These are phyloP conservation scores for Antedon mediterranea DNA, from an alignment of 53 echinoderm and acorn worm species.

Conservation along the genomic window DNA sequence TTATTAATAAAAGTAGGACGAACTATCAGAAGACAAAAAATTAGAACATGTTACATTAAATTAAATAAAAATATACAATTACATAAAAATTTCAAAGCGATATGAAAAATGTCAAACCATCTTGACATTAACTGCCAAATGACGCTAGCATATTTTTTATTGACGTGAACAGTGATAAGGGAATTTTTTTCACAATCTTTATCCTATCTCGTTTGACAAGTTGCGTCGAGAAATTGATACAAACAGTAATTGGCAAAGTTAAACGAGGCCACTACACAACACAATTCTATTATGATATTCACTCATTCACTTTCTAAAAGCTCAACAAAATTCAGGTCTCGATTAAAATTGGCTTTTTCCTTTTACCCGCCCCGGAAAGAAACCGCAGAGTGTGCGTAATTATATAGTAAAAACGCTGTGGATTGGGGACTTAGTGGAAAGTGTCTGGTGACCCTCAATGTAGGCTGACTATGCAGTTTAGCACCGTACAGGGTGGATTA, in stretches of 20 bases:
- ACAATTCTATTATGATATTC: neutral
- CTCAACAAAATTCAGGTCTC: neutral
- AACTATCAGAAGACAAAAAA: too few species aligned
- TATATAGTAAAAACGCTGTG: neutral
- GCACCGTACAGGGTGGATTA: neutral
- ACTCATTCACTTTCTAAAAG: neutral
- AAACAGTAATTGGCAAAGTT: neutral
- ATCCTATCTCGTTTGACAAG: neutral
- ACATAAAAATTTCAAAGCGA: too few species aligned
- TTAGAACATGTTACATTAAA: too few species aligned
- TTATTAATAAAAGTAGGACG: too few species aligned
- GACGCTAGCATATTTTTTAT: neutral
- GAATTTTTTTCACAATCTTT: neutral
- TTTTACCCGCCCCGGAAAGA: neutral
- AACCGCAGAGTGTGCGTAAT: neutral
- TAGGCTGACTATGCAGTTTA: neutral
- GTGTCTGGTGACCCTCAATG: neutral
- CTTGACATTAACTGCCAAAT: too few species aligned
- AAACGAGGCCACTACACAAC: neutral
- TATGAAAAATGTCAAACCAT: too few species aligned
- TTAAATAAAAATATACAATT: too few species aligned
- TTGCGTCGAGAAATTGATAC: neutral
- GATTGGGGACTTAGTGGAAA: neutral
- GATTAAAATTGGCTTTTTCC: neutral
- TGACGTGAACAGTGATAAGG: neutral